phyloP scores from a whole-genome alignment of 2,113 vertebrate genomes.

The Rallus limicola region DNA sequence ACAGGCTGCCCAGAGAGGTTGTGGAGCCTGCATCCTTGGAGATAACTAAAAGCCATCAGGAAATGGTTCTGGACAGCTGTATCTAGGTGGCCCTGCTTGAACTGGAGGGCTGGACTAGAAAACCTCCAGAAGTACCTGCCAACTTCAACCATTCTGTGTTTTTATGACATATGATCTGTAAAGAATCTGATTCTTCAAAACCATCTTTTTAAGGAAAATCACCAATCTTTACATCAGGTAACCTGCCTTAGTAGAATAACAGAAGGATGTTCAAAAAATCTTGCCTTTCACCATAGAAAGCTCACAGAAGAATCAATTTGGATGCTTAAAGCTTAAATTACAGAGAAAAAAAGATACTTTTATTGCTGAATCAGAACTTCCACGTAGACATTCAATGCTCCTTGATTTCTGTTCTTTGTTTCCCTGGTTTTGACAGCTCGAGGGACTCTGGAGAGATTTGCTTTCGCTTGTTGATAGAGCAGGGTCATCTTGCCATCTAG shows the following conservation, averaged over 20 bases:
- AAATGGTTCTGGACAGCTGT: rapidly evolving
- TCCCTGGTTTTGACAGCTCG: background rate
- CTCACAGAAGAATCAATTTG: background rate
- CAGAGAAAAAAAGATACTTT: background rate
- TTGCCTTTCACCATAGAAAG: background rate
- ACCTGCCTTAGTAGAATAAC: background rate
- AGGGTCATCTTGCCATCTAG: background rate
- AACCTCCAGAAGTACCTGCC: background rate
- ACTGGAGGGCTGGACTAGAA: rapidly evolving
- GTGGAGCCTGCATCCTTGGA: background rate
- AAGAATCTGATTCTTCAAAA: background rate
- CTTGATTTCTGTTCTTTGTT: background rate
- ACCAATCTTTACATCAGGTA: background rate
- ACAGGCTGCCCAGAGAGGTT: background rate
- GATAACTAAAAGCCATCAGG: background rate
- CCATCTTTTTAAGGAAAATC: background rate
- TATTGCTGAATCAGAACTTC: background rate
- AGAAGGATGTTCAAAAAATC: background rate
- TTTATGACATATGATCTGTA: background rate
- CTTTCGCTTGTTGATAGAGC: background rate
- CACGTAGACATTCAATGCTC: background rate
- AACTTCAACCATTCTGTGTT: background rate
- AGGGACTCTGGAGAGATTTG: background rate
- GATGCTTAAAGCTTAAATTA: background rate
- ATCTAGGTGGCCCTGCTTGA: background rate